These are phyloP conservation scores for Struthio camelus DNA, from an alignment of 2,113 vertebrate species.

Conservation along the genomic window DNA sequence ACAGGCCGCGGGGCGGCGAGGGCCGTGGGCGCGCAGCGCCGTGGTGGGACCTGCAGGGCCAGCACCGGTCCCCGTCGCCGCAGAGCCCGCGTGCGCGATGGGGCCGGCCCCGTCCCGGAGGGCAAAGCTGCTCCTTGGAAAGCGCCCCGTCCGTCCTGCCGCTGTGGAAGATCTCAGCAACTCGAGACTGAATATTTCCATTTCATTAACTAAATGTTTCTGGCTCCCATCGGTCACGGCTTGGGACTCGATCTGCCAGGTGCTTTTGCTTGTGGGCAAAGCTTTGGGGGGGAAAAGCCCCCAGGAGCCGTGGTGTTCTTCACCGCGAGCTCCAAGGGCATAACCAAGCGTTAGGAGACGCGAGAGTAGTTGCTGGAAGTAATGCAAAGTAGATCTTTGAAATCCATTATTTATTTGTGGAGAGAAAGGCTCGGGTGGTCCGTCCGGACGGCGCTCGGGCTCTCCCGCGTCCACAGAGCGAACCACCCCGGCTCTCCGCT, in stretches of 20 bases:
- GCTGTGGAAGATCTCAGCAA: neutral
- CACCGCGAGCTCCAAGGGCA: neutral
- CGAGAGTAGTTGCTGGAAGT: neutral
- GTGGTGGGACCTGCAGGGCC: no score
- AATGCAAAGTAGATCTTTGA: neutral
- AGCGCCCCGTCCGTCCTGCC: neutral
- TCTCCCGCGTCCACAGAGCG: neutral
- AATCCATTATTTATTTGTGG: constrained; percentile 53
- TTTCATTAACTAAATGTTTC: neutral
- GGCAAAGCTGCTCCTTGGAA: neutral
- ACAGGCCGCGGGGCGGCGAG: no score
- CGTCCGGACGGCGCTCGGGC: neutral
- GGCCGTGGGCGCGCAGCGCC: no score
- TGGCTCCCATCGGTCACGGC: neutral
- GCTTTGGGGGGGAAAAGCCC: neutral
- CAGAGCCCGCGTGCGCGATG: no score
- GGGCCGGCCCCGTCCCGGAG: no score
- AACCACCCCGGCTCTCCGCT: neutral
- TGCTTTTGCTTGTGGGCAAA: neutral
- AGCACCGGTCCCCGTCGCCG: no score
- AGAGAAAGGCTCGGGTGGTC: neutral
- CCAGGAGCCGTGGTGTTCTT: neutral
- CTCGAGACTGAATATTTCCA: neutral
- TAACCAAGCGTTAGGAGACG: neutral
- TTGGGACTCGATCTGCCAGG: neutral